Evolutionary conservation across 2,113 vertebrate genomes (phyloP).

Genomic region (Plectropomus leopardus): DNA sequence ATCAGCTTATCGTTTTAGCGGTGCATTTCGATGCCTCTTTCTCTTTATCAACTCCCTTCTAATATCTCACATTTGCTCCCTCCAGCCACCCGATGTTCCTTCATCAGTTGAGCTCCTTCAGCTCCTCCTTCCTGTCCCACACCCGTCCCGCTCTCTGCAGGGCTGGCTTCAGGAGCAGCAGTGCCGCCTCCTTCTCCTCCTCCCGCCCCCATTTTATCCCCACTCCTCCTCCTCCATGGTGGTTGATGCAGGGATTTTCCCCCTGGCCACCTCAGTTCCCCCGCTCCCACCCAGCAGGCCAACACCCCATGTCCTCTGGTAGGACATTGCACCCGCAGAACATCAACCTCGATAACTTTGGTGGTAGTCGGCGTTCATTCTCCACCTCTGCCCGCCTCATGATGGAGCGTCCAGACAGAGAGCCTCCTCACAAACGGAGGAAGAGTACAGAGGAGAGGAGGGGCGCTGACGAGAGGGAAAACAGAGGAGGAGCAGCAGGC

Average conservation of each 20-base stretch:
- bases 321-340: background rate
- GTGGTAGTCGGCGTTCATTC: slow-evolving; percentile 46
- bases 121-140: slow-evolving; percentile 75
- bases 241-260: slow-evolving; percentile 55
- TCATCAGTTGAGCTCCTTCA: slow-evolving; percentile 78
- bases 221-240: slow-evolving; percentile 76
- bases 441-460: slow-evolving; percentile 76
- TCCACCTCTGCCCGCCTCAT: slow-evolving; percentile 81
- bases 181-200: background rate
- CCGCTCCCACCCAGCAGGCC: slow-evolving; percentile 56
- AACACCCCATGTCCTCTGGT: background rate
- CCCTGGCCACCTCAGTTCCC: slow-evolving; percentile 69
- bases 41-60: background rate
- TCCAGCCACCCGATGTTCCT: slow-evolving; percentile 89
- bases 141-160: slow-evolving; percentile 1
- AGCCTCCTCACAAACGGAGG: slow-evolving; percentile 87
- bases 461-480: slow-evolving; percentile 54
- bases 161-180: slow-evolving; percentile 22
- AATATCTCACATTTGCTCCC: background rate
- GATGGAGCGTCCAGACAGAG: slow-evolving; percentile 87
- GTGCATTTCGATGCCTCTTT: too few relatives aligned
- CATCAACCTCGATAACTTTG: background rate
- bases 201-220: background rate
- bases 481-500: background rate
- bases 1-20: background rate